phyloP scores from a whole-genome alignment of 2,113 vertebrate genomes.

The Centropus bengalensis region DNA sequence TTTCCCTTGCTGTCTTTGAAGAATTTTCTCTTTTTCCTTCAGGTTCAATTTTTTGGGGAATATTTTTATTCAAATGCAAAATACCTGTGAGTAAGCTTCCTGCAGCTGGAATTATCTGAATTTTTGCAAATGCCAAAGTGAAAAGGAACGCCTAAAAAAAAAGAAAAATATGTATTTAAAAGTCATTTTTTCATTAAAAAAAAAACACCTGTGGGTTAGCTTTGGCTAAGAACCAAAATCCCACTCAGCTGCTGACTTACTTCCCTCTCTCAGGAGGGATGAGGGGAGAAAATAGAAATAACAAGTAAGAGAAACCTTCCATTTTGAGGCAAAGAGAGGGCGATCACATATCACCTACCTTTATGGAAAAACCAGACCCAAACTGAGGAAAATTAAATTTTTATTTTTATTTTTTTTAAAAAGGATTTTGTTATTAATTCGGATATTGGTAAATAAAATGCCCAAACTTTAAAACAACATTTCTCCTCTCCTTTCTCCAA shows the following conservation, averaged over 20 bases:
- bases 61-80: neutral
- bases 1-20: neutral
- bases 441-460: neutral
- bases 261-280: too few species aligned
- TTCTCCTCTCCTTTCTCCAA: neutral
- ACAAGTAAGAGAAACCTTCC: neutral
- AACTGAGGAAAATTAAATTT: accelerated
- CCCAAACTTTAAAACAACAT: neutral
- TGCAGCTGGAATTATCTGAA: neutral
- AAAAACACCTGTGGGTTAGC: neutral
- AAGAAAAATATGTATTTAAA: neutral
- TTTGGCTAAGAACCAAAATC: neutral
- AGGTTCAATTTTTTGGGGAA: neutral
- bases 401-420: too few species aligned
- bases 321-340: neutral
- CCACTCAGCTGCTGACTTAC: neutral
- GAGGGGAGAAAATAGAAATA: neutral
- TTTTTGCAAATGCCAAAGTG: neutral
- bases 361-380: neutral
- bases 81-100: neutral
- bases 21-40: neutral
- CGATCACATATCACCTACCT: neutral
- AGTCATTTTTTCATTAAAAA: neutral
- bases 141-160: neutral
- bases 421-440: neutral